Conservation (phyloP, 2,888 invertebrate genomes). For the Acanthosepion pharaonis region DNA sequence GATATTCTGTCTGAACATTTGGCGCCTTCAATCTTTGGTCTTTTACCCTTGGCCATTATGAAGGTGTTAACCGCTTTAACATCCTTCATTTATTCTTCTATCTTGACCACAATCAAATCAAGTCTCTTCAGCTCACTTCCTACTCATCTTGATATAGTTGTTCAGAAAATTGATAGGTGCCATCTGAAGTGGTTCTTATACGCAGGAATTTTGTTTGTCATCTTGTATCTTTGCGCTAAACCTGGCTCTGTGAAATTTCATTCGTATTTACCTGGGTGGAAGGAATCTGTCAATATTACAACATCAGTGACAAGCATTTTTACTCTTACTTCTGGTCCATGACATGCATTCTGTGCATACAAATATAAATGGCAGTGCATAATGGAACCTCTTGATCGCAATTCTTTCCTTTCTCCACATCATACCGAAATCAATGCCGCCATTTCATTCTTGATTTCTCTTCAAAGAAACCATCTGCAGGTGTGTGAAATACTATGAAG, state of each 20-base stretch:
- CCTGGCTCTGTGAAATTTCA: background rate
- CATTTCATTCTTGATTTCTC: background rate
- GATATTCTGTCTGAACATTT: background rate
- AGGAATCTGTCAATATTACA: background rate
- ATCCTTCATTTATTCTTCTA: background rate
- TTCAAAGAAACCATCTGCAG: background rate
- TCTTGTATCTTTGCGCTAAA: background rate
- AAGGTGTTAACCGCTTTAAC: background rate
- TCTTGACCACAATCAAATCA: background rate
- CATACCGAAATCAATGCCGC: background rate
- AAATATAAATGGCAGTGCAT: background rate
- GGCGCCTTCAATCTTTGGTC: background rate
- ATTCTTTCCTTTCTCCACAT: background rate
- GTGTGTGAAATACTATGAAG: background rate
- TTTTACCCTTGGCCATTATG: background rate
- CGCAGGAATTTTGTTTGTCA: background rate
- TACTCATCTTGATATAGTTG: background rate
- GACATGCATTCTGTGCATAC: background rate
- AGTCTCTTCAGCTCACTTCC: background rate
- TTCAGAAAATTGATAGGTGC: background rate
- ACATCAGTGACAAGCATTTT: background rate
- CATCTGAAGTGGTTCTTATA: background rate
- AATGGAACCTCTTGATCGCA: background rate
- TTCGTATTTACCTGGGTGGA: background rate
- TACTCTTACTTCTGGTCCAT: background rate